Base-by-base conservation (phyloP, 1,140 invertebrate species). In the Drosophila sulfurigaster region DNA sequence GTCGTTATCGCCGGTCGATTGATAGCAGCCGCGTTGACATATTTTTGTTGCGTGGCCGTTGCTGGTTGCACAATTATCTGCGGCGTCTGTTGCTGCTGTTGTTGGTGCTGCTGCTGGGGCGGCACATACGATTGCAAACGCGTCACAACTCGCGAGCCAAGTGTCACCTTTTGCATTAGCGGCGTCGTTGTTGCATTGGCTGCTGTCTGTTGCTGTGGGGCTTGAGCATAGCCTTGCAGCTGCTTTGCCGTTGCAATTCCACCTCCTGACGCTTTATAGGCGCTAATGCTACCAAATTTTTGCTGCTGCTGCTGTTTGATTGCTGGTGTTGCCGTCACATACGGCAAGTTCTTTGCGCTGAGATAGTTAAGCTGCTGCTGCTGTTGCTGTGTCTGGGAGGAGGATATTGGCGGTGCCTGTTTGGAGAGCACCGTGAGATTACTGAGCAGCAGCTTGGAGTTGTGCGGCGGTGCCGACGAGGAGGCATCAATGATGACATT, bases 341-440 rank as follows among this genome's bases (percentile, higher is more conserved):
- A 89, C 20, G 85, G 86, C 62, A 90, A 49, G 54, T 73, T 81
- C 46, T 85, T 80, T n/a, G 79, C 79, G 20, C 76, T 80, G 46
- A 91, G 57, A 73, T 92, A 92, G 65, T 83, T 92, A 8, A 89
- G 48, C 45, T 88, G 85, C 41, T 80, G 73, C 49, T 83, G 85
- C 28, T 69, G 64, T 13, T 41, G 82, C 28, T 74, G 70, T 46
- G 51, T 52, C 43, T 52, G 75, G 28, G 69, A 65, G 28, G 69
- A 65, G 38, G 72, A 62, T 45, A 71, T 45, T 45, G 58, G 25
- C 10, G 79, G 75, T n/a, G 78, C 72, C 58, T 79, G 89, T 28
- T 92, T 92, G 8, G 91, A 91, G 25, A 92, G 68, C 20, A 92
- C 87, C 25, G 91, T 92, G 57, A 92, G 79, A 83, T 92, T 92